Evolutionary conservation across 2,797 vertebrate genomes (phyloP), one percentile per base, ranked within the genome.

Genomic region (Microctenopoma lineatum): DNA sequence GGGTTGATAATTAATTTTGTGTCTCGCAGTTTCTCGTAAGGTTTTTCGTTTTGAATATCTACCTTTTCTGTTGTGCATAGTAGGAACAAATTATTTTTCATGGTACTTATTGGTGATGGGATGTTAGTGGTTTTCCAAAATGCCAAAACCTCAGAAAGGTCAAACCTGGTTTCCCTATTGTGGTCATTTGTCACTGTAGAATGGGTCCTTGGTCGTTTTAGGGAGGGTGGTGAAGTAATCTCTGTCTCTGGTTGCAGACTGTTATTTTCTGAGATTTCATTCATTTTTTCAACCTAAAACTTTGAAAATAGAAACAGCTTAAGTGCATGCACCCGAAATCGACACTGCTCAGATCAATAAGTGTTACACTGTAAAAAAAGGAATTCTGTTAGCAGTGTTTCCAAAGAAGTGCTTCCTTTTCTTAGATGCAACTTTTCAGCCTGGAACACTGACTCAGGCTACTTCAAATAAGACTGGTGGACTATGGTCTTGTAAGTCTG

Each of bases 191-290:
- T 55, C 61, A 26, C 12, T 56, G 46, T 36, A 29, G 25, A 69
- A 29, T 88, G 80, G 32, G 44, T 80, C 64, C 80, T 85, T 21
- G 47, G 75, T 13, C 79, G 79, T 84, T 93, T 92, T 9, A 73
- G 64, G 27, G 79, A 73, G n/a, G 58, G 46, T 8, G 62, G 73
- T 46, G 60, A 75, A 42, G 62, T 32, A 18, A 53, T 51, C 12
- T 78, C 66, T 38, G 38, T 59, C 55, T 81, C 67, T 60, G 45
- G 29, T 59, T 60, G 52, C 60, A 9, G 48, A 12, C 48, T 18
- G 29, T 45, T 42, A 29, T 57, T 52, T 25, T 54, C 36, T 78
- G 62, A 47, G 48, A 57, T 63, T 62, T 75, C 7, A 52, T 91
- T 87, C 92, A 92, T 92, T 61, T 75, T 76, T 42, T 76, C 53